These are phyloP conservation scores for Leptatherina wallacei DNA, from an alignment of 2,797 vertebrate genomes.

Conservation along the genomic window DNA sequence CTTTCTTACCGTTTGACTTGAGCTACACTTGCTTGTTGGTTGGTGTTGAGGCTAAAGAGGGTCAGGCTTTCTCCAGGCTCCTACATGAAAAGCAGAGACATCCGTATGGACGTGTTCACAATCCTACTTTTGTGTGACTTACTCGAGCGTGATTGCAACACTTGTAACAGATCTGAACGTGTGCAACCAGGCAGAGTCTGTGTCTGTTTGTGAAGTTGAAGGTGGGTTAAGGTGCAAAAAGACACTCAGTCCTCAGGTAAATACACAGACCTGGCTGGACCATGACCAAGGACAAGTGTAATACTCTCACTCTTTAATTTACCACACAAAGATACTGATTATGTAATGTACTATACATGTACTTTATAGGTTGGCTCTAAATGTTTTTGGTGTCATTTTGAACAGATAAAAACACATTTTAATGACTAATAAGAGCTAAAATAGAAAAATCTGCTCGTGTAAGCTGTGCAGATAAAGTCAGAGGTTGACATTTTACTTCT, in stretches of 20 bases:
- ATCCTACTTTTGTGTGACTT: constrained; percentile 9
- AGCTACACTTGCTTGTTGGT: constrained; percentile 16
- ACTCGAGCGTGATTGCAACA: constrained; percentile 36
- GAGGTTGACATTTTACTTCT: no score
- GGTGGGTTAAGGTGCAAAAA: constrained; percentile 36
- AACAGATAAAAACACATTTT: no score
- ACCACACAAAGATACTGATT: no score
- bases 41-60: neutral
- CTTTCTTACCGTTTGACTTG: constrained; percentile 5
- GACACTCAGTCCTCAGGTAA: constrained; percentile 50
- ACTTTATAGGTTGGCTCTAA: no score
- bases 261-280: constrained; percentile 40
- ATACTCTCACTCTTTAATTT: no score
- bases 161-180: constrained; percentile 30
- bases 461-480: no score
- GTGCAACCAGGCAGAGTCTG: constrained; percentile 31
- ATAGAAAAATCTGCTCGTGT: no score
- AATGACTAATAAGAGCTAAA: no score
- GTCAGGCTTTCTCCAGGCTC: constrained; percentile 8
- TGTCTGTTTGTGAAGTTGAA: constrained; percentile 21
- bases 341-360: no score
- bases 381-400: no score
- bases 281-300: constrained; percentile 14
- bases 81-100: neutral
- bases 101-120: neutral